A percentile compares a stretch with the other conserved stretches of the same genome.
These are phyloP conservation scores for Gila orcuttii DNA, from an alignment of 2,113 vertebrate species.

Conservation along the genomic window DNA sequence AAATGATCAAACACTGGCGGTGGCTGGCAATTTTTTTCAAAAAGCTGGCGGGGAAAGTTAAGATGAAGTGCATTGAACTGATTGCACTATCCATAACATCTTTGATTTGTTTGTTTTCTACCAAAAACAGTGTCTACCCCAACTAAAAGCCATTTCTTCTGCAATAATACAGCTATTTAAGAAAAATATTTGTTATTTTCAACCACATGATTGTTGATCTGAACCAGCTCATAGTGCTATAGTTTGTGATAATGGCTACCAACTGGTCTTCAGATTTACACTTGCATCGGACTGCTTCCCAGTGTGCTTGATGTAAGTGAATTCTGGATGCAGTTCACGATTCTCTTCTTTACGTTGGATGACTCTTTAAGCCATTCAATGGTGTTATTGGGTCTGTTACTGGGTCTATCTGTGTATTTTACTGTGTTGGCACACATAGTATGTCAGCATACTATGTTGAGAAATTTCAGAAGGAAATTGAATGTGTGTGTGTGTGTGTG, in stretches of 20 bases:
- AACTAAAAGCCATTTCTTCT: background rate
- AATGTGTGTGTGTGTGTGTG: background rate
- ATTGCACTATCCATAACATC: background rate
- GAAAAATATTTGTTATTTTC: background rate
- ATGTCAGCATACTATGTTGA: slow-evolving; percentile 31
- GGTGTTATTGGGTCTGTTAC: background rate
- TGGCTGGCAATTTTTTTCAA: too few species aligned
- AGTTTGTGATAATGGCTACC: slow-evolving; percentile 24
- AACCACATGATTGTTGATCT: background rate
- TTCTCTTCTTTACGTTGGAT: slow-evolving; percentile 25
- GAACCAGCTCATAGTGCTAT: background rate
- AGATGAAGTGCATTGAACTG: background rate
- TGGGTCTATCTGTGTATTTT: background rate
- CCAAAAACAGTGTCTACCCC: background rate
- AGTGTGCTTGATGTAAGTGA: slow-evolving; percentile 67
- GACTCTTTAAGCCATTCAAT: slow-evolving; percentile 16
- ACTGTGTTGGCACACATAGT: slow-evolving; percentile 7
- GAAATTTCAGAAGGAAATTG: slow-evolving; percentile 11
- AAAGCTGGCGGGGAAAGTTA: too few species aligned
- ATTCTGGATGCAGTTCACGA: slow-evolving; percentile 23
- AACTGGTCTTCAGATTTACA: slow-evolving; percentile 62
- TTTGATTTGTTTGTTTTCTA: background rate
- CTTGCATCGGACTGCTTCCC: slow-evolving; percentile 61
- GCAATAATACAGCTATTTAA: background rate
- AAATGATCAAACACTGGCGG: too few species aligned